Percentiles rank a stretch among this genome's conserved stretches.
Conservation (phyloP, 2,113 vertebrate species). For the Edolisoma coerulescens region DNA sequence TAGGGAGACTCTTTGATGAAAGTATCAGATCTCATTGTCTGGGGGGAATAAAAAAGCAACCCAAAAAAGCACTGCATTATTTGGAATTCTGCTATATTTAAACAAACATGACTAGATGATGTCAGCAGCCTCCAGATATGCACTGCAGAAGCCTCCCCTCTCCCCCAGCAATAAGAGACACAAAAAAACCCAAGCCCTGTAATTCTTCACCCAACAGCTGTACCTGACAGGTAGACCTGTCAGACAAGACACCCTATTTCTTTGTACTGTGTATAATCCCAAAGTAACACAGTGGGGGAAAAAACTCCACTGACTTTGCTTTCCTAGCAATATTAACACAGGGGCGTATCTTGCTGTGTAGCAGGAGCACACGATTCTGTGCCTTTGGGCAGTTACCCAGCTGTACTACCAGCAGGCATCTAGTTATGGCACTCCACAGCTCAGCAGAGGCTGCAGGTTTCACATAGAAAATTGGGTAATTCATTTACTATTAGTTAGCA, state of each 20-base stretch:
- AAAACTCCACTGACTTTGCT: background rate
- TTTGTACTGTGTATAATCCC: background rate
- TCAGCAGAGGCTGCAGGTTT: background rate
- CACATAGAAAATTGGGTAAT: background rate
- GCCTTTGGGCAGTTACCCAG: background rate
- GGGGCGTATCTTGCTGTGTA: background rate
- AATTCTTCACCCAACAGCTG: background rate
- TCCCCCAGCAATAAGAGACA: background rate
- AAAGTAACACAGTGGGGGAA: background rate
- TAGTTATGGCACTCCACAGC: background rate
- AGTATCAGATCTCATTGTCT: background rate
- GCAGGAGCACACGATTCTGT: rapidly evolving
- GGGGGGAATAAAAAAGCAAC: background rate
- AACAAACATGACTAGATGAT: background rate
- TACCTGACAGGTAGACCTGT: background rate
- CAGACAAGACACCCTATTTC: background rate
- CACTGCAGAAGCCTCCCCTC: background rate
- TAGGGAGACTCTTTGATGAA: background rate
- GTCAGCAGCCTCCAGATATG: background rate
- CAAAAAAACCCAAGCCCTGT: background rate
- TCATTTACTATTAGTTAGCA: background rate
- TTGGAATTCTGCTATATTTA: background rate
- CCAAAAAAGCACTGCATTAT: background rate
- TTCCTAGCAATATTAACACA: background rate
- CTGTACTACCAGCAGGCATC: background rate